phyloP scores from a whole-genome alignment of 2,113 vertebrate species.

The Nematolebias whitei region DNA sequence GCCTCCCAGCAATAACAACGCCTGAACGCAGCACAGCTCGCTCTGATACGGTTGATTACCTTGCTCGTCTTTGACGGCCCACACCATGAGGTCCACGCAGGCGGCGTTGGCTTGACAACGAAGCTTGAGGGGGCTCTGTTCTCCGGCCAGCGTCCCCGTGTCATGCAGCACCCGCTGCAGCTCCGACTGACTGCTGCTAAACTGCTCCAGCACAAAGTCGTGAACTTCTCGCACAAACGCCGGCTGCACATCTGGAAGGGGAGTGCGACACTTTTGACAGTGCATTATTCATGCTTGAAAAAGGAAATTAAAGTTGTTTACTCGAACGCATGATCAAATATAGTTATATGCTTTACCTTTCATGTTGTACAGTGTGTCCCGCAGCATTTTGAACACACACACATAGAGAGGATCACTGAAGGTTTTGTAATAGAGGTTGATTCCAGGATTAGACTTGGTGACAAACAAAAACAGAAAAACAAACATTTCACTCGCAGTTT shows the following conservation, averaged over 20 bases:
- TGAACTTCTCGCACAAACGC: constrained; percentile 93
- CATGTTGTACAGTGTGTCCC: constrained; percentile 93
- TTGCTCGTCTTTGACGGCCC: constrained; percentile 97
- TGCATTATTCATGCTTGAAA: background rate
- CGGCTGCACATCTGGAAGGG: constrained; percentile 82
- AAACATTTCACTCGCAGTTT: background rate
- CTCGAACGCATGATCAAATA: no score
- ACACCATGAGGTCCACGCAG: constrained; percentile 98
- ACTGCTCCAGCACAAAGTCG: constrained; percentile 97
- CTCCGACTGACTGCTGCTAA: constrained; percentile 93
- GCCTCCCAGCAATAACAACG: constrained; percentile 4
- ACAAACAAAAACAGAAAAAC: constrained; percentile 41
- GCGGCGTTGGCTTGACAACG: constrained; percentile 96
- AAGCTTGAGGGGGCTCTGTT: constrained; percentile 90
- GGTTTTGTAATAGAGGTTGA: constrained; percentile 86
- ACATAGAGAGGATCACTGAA: constrained; percentile 95
- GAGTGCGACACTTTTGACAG: background rate
- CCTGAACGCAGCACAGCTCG: constrained; percentile 11
- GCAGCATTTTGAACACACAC: constrained; percentile 96
- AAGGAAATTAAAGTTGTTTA: background rate
- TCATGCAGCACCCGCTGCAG: constrained; percentile 94
- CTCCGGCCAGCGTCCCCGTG: constrained; percentile 83
- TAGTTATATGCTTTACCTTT: constrained; percentile 81
- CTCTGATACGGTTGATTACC: constrained; percentile 73
- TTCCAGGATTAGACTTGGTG: constrained; percentile 80